These are phyloP conservation scores for Holothuria glaberrima DNA, from an alignment of 35 echinoderm and acorn worm genomes.

Conservation along the genomic window DNA sequence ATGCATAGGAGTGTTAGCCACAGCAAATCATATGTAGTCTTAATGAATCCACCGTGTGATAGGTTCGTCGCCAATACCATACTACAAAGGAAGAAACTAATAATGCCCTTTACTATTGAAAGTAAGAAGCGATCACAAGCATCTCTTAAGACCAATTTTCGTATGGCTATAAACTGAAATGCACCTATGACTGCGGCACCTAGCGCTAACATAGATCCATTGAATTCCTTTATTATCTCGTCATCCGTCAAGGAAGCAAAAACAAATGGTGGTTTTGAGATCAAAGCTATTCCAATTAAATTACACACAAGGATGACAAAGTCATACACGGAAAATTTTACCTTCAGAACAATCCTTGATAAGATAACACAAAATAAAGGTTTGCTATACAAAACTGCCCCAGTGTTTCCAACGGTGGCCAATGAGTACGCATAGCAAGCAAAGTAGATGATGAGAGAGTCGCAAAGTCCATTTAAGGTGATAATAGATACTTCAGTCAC, in stretches of 20 bases:
- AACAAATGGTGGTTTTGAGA: neutral
- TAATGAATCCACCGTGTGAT: neutral
- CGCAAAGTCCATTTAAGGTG: neutral
- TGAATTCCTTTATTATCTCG: neutral
- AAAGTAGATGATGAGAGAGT: neutral
- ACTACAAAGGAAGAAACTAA: neutral
- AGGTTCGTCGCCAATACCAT: neutral
- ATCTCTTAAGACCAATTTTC: neutral
- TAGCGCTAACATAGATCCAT: neutral
- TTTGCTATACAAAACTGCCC: conserved; percentile 8
- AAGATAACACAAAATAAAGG: conserved; percentile 2
- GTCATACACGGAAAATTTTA: neutral
- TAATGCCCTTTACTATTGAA: neutral
- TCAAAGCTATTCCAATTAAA: neutral
- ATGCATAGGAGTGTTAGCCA: neutral
- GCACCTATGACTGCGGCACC: neutral
- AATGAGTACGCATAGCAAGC: neutral
- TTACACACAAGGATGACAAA: neutral
- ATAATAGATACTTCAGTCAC: neutral
- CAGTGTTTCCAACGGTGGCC: neutral
- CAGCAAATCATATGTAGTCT: neutral
- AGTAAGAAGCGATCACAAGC: neutral
- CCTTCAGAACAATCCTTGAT: neutral
- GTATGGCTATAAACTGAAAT: neutral
- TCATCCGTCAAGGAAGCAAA: no score